Base-by-base conservation (phyloP, 2,113 vertebrate species). In the Penelope pileata region DNA sequence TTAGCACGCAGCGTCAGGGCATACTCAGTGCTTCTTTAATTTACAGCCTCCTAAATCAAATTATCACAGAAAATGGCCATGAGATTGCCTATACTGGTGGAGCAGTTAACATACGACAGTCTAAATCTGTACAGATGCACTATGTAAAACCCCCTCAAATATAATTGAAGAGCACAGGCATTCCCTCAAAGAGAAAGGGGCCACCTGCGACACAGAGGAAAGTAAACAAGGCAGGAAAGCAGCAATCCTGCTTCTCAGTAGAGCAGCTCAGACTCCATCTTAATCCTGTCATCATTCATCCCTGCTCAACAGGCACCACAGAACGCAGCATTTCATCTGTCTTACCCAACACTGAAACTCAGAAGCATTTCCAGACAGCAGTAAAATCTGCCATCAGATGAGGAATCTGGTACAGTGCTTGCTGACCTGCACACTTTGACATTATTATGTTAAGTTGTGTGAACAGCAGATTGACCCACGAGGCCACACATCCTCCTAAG, bases 261-360 rank as follows among this genome's bases (percentile, higher is more conserved):
- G 86, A 96, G 86, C 60, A 83, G 64, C 86, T 64, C 78, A 22
- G 95, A 78, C 95, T 95, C 95, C 94, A 95, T 96, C 92, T 96
- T 96, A 94, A 95, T 62, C 43, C 76, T 84, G 86, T 88, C 91
- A 91, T 93, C 95, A 88, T 91, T 91, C 90, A 93, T 70, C 43
- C 76, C 68, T 70, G 3, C 60, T 86, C 88, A 93, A 93, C 42
- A 60, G 75, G 76, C 34, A 27, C 79, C 70, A 51, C 42, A 9
- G 6, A 86, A 54, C 4, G 1, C 62, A 64, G 69, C 54, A 67
- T 54, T 59, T 60, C 76, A 30, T 70, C 82, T 78, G 79, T 53
- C 88, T 54, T 27, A 81, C 70, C 38, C 19, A 78, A 86, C 63
- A 59, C 19, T 24, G 76, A 88, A 68, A 88, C 80, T 74, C 54